Evolutionary conservation across 1,140 invertebrate genomes (phyloP), one percentile per base, ranked within the genome.

Genomic region (Mya arenaria): DNA sequence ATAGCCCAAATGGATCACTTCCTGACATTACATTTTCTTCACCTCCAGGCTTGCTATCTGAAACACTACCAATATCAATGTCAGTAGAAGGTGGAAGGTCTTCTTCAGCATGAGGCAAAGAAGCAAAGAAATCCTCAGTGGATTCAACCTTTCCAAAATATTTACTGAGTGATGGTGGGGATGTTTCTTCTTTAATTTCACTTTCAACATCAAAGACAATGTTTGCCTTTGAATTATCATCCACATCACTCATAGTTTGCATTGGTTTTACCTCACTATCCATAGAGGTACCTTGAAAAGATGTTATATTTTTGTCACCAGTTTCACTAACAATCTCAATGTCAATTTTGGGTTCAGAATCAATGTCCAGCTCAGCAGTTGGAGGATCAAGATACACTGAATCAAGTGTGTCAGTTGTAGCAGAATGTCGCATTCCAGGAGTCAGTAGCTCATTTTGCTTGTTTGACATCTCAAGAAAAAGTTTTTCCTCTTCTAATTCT

Each of bases 391-490:
- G 78, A 30, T 85, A 81, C 10, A 91, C 90, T 63, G 90, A 91
- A 63, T 91, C 90, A 34, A 91, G 66, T 23, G 90, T 91, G 37
- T 90, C 90, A 30, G 90, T 89, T 1, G 90, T 91, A 15, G 89
- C 82, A 25, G 89, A 90, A 58, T 89, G 87, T 23, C 30, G 30
- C 65, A 80, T 60, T 58, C 77, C 77, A 60, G 48, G 2, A 23
- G 17, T 23, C 32, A 37, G 30, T 15, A 32, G 44, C 13, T 32
- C 28, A 32, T 34, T 62, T 37, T 78, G 62, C 37, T 39, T 44
- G 17, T 44, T 36, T 28, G n/a, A 36, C 17, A 41, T 32, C 65
- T 52, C 58, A 15, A 32, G 62, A 37, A 78, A 78, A 36, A 62
- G 41, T n/a, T 66, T 58, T 36, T 78, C 75, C 60, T 78, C 75